Base-by-base conservation (phyloP, 2,113 vertebrate species). In the Muntiacus muntjak region DNA sequence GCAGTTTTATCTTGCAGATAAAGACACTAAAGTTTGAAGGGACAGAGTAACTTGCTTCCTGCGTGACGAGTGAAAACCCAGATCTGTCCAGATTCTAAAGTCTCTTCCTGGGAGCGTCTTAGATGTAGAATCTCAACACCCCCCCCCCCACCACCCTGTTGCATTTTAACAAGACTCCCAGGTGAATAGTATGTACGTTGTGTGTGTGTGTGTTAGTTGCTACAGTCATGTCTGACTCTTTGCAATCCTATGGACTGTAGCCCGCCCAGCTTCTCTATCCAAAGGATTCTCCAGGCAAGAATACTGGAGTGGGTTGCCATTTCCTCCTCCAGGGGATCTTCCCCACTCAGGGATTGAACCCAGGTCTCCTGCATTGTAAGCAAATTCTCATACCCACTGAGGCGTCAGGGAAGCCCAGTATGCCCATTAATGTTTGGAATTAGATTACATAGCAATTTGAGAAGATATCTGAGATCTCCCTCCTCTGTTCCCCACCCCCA, bases 241-340 rank as follows among this genome's bases (percentile, higher is more conserved):
- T 0, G 1, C 0, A 17, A 67, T 8, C 1, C 8, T 36, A 36
- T 67, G 64, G 33, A 67, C 33, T 36, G 2, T 36, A 67, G 64
- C 17, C 33, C 1, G 2, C 33, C 33, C 11, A 33, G 33, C 33
- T 67, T 36, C 33, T 67, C 8, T 67, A 67, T 36, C 33, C n/a
- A 67, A 36, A 67, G 64, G 64, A 36, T 36, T 67, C 64, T 67
- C 9, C 64, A 4, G 17, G 64, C 33, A 67, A 67, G 64, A 67
- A 67, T n/a, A 36, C n/a, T 36, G 8, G 64, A 19, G 8, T 36
- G 64, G 64, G 64, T 67, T 67, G 17, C 64, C n/a, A 21, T 71
- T 36, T 71, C n/a, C n/a, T 71, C 17, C 64, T 71, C 64, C n/a
- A 71, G 64, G 64, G 17, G 17, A 36, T 36, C 17, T 36, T 71